phyloP scores from a whole-genome alignment of 92 coral and sea anemone genomes.

The Epizoanthus fatuus region DNA sequence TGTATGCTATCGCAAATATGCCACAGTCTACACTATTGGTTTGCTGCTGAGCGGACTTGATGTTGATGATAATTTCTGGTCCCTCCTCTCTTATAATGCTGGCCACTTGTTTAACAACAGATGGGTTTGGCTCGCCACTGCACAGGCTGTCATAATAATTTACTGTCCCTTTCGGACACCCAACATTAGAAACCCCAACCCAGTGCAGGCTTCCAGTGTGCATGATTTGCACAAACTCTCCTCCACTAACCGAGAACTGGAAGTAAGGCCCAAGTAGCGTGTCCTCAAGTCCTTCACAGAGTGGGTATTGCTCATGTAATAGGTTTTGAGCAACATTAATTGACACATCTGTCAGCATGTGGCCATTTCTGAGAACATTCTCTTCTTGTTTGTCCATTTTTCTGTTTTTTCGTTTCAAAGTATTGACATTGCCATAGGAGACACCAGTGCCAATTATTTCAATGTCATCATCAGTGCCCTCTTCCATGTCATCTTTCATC shows the following conservation, averaged over 20 bases:
- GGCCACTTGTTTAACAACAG: conserved; percentile 40
- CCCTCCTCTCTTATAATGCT: conserved; percentile 7
- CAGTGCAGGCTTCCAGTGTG: conserved; percentile 72
- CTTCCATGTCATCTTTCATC: conserved; percentile 3
- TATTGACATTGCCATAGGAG: background rate
- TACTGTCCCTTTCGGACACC: conserved; percentile 44
- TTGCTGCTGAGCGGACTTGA: conserved; percentile 48
- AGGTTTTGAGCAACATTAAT: conserved; percentile 14
- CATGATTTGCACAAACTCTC: conserved; percentile 73
- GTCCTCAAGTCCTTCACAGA: conserved; percentile 42
- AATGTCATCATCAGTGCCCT: background rate
- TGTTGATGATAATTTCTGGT: conserved; percentile 11
- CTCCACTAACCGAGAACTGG: conserved; percentile 54
- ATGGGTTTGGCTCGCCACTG: too few relatives aligned
- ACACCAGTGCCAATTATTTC: conserved; percentile 12
- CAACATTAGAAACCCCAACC: conserved; percentile 72
- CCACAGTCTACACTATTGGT: conserved; percentile 59
- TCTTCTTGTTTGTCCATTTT: conserved; percentile 18
- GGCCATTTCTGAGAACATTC: background rate
- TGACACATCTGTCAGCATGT: conserved; percentile 39
- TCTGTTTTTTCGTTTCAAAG: conserved; percentile 4
- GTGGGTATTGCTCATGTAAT: conserved; percentile 17
- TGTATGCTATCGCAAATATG: conserved; percentile 60
- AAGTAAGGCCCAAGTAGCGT: conserved; percentile 49
- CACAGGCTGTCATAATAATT: conserved; percentile 64